A percentile compares a stretch with the other conserved stretches of the same genome.
phyloP scores from a whole-genome alignment of 2,113 vertebrate genomes.

The Lophura nycthemera region DNA sequence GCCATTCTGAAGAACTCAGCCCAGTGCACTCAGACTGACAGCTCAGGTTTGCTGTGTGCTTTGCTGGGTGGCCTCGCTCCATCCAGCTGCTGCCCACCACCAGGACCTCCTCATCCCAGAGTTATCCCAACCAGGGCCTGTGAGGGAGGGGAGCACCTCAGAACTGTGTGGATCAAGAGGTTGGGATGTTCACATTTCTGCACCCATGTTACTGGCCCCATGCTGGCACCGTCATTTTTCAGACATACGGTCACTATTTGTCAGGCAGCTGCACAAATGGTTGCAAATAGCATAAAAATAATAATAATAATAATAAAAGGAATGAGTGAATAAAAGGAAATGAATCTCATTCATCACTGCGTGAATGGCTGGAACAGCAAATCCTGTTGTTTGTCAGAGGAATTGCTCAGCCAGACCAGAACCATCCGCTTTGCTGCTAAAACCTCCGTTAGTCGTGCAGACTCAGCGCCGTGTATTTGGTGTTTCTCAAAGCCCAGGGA shows the following conservation, averaged over 20 bases:
- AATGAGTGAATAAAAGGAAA: not conserved
- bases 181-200: not conserved
- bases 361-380: not conserved
- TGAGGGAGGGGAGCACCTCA: not conserved
- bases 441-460: not conserved
- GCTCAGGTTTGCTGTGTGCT: not conserved
- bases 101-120: not conserved
- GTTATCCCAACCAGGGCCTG: too few species aligned
- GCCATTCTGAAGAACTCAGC: not conserved
- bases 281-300: not conserved
- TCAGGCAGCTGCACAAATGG: not conserved
- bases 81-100: not conserved
- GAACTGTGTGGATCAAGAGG: not conserved
- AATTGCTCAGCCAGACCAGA: not conserved
- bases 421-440: not conserved
- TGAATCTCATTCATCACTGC: not conserved
- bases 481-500: not conserved
- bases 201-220: not conserved
- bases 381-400: not conserved
- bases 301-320: too few species aligned
- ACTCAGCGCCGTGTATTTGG: too few species aligned
- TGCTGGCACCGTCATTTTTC: too few species aligned
- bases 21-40: not conserved
- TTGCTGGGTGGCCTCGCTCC: not conserved
- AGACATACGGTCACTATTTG: accelerated